Evolutionary conservation across 2,888 invertebrate species (phyloP).

Genomic region (Harpagoxenus sublaevis): DNA sequence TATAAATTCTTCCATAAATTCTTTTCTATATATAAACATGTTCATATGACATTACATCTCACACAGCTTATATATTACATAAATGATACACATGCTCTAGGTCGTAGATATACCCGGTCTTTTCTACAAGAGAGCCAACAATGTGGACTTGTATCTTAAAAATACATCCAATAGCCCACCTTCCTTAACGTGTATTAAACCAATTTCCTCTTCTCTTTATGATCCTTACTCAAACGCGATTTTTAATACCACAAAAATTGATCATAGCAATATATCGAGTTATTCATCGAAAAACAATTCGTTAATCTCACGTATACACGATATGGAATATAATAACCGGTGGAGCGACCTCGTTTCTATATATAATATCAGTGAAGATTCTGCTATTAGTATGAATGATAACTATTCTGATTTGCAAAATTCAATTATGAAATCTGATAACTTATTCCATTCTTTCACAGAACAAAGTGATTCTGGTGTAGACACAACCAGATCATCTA

Average conservation of each 20-base stretch:
- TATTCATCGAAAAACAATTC: conserved; percentile 41
- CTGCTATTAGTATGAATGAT: conserved; percentile 79
- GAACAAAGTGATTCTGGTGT: conserved; percentile 74
- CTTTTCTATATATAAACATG: conserved; percentile 20
- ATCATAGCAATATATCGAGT: not conserved
- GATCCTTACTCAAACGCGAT: conserved; percentile 78
- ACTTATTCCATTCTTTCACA: conserved; percentile 64
- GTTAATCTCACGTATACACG: conserved; percentile 19
- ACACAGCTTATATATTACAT: conserved; percentile 26
- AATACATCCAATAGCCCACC: conserved; percentile 67
- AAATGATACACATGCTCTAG: conserved; percentile 72
- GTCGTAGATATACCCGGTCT: conserved; percentile 80
- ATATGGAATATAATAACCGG: conserved; percentile 36
- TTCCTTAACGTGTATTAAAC: conserved; percentile 63
- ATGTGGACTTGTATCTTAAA: conserved; percentile 70
- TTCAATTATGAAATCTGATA: conserved; percentile 69
- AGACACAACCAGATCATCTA: conserved; percentile 69
- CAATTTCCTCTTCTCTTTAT: conserved; percentile 78
- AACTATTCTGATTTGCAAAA: conserved; percentile 67
- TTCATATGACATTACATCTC: conserved; percentile 51
- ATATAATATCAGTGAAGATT: conserved; percentile 77
- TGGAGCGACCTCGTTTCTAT: conserved; percentile 42
- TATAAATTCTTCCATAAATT: conserved; percentile 18
- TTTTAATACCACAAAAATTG: conserved; percentile 52
- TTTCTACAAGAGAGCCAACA: conserved; percentile 77